Base-by-base conservation (phyloP, 2,797 vertebrate genomes). In the Sebastiscus albofasciatus region DNA sequence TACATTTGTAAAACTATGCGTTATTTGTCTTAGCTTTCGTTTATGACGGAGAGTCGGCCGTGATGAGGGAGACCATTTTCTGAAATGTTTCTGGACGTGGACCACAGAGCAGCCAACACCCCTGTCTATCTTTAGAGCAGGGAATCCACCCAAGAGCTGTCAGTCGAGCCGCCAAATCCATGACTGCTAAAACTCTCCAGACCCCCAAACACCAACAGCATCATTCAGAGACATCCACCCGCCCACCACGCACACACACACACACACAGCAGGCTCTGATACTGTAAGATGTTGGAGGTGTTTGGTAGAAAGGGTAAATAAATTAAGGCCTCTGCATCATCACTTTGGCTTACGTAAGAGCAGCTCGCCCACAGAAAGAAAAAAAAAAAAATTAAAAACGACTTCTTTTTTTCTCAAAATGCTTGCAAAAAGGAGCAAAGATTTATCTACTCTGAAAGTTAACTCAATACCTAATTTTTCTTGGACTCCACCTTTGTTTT, bases 71-170 rank as follows among this genome's bases (percentile, higher is more conserved):
- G 90, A 87, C 86, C 89, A 74, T 93, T 94, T 90, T 87, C 79
- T 90, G 62, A 86, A 92, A 90, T 79, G 88, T 93, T 93, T 95
- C 93, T 94, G 86, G 76, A 93, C 75, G 86, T 60, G 88, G 91
- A 94, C 93, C 94, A 92, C 93, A 94, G 91, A 94, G 81, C 77
- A 61, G 88, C 93, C 94, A 91, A 95, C 95, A 94, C 95, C 95
- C 95, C 81, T 85, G 93, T 94, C 95, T 96, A 96, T 96, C 93
- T 96, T 95, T 95, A 94, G 95, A 94, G 91, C 84, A 81, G 91
- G 90, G 92, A 96, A 94, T 95, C 91, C 92, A 93, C 94, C 94
- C 95, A 95, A 92, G 83, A 91, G 72, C 91, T 93, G 93, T 94
- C 93, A 93, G 90, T 92, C 90, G 80, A 76, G 75, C 59, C 10